These are phyloP conservation scores for Neomonachus schauinslandi DNA, from an alignment of 2,113 vertebrate species.

Conservation along the genomic window DNA sequence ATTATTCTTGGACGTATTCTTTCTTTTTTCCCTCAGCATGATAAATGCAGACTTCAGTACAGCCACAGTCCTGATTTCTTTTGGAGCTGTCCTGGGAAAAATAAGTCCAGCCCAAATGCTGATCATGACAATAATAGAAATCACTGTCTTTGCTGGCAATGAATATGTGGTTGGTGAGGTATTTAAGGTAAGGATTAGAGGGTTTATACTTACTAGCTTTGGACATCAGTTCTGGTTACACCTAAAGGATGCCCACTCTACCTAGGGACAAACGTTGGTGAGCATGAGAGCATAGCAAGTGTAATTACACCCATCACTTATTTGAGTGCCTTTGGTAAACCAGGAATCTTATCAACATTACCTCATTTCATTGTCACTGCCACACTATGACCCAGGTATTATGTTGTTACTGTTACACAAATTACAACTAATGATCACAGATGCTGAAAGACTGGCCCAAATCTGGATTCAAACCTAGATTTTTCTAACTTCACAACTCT, in stretches of 20 bases:
- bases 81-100: conserved; percentile 96
- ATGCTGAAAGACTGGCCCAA: neutral
- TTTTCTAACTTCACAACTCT: neutral
- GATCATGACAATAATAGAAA: conserved; percentile 95
- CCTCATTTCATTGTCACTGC: neutral
- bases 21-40: conserved; percentile 86
- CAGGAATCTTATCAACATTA: neutral
- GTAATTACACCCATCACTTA: neutral
- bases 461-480: neutral
- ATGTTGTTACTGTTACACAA: neutral
- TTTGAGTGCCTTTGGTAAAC: neutral
- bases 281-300: neutral
- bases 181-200: conserved; percentile 84
- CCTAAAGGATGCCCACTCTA: neutral
- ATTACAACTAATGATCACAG: neutral
- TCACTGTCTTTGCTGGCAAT: conserved; percentile 92
- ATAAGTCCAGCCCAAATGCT: conserved; percentile 96
- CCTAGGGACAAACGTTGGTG: neutral
- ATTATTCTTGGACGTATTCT: neutral
- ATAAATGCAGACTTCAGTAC: conserved; percentile 99
- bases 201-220: neutral
- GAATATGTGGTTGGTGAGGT: conserved; percentile 88
- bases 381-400: neutral
- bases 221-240: neutral
- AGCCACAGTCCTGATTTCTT: conserved; percentile 96